Base-by-base conservation (phyloP, 2,797 vertebrate species). In the Euthynnus affinis region DNA sequence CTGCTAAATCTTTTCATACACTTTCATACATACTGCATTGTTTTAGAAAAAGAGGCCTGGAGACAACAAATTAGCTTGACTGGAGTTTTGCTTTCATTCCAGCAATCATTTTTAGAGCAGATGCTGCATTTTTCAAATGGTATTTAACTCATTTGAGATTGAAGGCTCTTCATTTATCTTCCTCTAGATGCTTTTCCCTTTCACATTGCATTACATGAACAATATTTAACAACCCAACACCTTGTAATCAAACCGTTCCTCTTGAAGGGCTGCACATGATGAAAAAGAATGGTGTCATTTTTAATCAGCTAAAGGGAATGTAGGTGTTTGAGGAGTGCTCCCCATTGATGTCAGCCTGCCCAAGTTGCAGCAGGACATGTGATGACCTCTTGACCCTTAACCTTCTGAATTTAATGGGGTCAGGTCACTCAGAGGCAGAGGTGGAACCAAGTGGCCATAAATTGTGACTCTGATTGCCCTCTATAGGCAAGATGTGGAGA, bases 221-320 rank as follows among this genome's bases (percentile, higher is more conserved):
- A 71, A 69, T 68, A 77, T 87, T 73, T 78, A 84, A 85, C 14
- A 56, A 40, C 20, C 58, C 32, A 62, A 69, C 23, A 60, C 27
- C 55, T 55, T 66, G 70, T 62, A 66, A 79, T 82, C 48, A 81
- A 64, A 79, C 64, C 29, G 1, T 9, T 73, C 34, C 63, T 14
- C 17, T 59, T 22, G 32, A 81, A 10, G 34, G 77, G 63, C 40
- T 60, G 48, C 23, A 12, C 23, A 51, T 55, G 60, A 85, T 84
- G 29, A 87, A 78, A 84, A 55, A 58, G 14, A 56, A 14, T 37
- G 25, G 18, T 80, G 78, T 85, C 66, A 53, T 55, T 81, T 87
- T 84, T 81, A 80, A 90, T 88, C 76, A 83, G 65, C 61, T 64
- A 44, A 82, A 86, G 62, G 42, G 15, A 74, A 84, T 80, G 83